Conservation (phyloP, 2,797 vertebrate species). For the Loris lydekkerianus region DNA sequence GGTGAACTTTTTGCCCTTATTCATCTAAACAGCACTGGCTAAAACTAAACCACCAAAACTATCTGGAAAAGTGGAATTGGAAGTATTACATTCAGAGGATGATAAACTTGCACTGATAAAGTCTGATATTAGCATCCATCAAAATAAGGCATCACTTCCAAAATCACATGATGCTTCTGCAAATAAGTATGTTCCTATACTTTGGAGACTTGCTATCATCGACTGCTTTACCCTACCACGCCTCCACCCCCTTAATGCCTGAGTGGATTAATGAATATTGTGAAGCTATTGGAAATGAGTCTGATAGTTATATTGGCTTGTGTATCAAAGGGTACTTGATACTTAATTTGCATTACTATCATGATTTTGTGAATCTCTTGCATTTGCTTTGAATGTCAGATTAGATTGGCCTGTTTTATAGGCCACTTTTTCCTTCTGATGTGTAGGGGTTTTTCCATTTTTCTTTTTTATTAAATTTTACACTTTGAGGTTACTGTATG, state of each 20-base stretch:
- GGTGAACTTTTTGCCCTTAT: neutral
- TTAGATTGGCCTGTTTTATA: conserved; percentile 92
- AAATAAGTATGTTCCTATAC: conserved; percentile 86
- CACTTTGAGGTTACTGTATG: conserved; percentile 82
- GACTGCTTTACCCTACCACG: conserved; percentile 70
- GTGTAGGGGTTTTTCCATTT: conserved; percentile 77
- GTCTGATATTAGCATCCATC: conserved; percentile 81
- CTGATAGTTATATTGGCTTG: conserved; percentile 88
- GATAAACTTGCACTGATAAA: conserved; percentile 76
- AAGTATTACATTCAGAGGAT: conserved; percentile 74
- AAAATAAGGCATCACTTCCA: conserved; percentile 82
- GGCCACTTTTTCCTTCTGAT: conserved; percentile 87
- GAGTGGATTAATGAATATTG: conserved; percentile 80
- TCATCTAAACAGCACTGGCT: conserved; percentile 73
- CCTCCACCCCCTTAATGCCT: conserved; percentile 61
- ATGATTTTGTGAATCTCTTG: conserved; percentile 90
- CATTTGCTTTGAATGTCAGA: conserved; percentile 91
- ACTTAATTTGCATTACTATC: conserved; percentile 88
- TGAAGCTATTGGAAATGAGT: conserved; percentile 86
- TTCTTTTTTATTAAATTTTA: conserved; percentile 84
- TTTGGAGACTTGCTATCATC: conserved; percentile 87
- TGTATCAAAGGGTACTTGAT: conserved; percentile 90
- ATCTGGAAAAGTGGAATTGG: conserved; percentile 69
- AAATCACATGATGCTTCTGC: conserved; percentile 83
- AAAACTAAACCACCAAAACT: conserved; percentile 80